Conservation (phyloP, 2,888 invertebrate genomes). For the Lycocerus yunnanus region DNA sequence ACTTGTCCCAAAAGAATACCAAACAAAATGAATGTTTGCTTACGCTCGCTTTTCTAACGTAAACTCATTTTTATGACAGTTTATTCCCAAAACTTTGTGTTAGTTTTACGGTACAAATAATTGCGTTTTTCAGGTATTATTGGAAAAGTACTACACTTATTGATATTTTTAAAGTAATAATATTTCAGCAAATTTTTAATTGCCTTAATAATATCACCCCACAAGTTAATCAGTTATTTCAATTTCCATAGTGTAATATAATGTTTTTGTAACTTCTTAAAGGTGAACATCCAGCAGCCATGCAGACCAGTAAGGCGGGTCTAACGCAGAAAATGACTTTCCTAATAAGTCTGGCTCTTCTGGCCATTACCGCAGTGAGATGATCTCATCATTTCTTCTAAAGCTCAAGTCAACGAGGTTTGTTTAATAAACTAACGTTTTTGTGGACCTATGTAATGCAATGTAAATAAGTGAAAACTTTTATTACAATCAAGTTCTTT, state of each 20-base stretch:
- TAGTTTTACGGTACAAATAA: background rate
- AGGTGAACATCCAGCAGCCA: conserved; percentile 87
- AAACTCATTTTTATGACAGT: background rate
- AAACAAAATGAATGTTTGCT: background rate
- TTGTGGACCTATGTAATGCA: conserved; percentile 23
- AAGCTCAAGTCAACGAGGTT: conserved; percentile 40
- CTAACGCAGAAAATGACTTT: conserved; percentile 42
- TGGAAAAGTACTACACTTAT: background rate
- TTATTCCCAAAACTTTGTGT: background rate
- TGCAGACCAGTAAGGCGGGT: conserved; percentile 72
- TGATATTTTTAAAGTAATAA: background rate
- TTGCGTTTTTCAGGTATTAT: background rate
- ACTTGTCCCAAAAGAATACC: background rate
- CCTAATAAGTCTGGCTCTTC: conserved; percentile 41
- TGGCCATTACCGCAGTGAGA: conserved; percentile 46
- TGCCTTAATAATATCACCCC: background rate
- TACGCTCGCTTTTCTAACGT: background rate
- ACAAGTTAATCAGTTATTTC: background rate
- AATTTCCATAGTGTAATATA: conserved; percentile 1
- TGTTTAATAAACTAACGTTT: conserved; percentile 37
- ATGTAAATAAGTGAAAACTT: conserved; percentile 26
- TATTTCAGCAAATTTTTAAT: background rate
- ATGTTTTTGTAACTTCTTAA: conserved; percentile 48
- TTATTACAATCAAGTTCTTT: background rate
- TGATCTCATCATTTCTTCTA: conserved; percentile 44